Conservation (phyloP, 2,888 invertebrate genomes). For the Eudasyphora cyanicolor region DNA sequence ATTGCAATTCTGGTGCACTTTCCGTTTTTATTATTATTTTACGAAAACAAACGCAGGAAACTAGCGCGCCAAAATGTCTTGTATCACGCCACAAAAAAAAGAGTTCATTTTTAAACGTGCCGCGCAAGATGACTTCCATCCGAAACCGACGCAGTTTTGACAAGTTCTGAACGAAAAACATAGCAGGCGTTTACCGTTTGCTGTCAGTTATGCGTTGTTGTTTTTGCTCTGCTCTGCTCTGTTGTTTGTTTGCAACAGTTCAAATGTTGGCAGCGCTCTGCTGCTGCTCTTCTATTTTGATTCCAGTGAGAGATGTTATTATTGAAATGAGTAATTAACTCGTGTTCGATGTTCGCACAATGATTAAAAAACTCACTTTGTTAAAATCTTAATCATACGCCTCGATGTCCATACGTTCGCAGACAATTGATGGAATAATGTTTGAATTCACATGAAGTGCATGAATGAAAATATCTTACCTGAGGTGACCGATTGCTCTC, state of each 20-base stretch:
- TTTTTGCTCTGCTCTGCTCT: not conserved
- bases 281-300: not conserved
- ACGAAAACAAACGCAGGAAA: not conserved
- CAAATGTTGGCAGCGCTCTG: not conserved
- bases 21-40: not conserved
- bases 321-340: not conserved
- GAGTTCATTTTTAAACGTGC: not conserved
- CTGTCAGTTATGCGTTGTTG: not conserved
- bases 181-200: not conserved
- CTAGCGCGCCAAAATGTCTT: not conserved
- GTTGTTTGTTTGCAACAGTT: not conserved
- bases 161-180: constrained; percentile 34
- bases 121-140: not conserved
- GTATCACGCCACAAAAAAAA: not conserved
- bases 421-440: not conserved
- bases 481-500: not conserved
- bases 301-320: not conserved
- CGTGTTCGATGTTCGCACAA: not conserved
- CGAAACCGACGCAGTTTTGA: constrained; percentile 27
- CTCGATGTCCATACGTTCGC: not conserved
- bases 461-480: constrained; percentile 10
- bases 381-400: constrained; percentile 48
- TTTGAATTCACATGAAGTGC: not conserved
- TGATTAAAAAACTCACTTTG: not conserved
- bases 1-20: not conserved